Evolutionary conservation across 37 sponge, comb jelly and placozoan genomes (phyloP).

Genomic region (Corticium candelabrum): DNA sequence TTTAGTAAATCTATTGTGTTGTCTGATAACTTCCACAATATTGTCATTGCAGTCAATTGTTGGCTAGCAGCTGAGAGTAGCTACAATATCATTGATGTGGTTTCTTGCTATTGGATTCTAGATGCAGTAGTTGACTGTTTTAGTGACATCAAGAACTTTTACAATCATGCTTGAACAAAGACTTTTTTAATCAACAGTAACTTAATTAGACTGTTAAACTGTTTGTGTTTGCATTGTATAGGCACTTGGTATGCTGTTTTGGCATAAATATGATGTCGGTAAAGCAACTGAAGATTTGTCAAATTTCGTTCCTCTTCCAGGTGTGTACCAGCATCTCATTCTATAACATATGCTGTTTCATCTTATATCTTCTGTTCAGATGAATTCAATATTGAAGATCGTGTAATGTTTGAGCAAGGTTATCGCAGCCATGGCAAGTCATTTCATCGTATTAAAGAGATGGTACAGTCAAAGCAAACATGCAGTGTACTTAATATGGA

Average conservation of each 20-base stretch:
- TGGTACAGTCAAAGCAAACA: not conserved
- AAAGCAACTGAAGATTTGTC: constrained; percentile 51
- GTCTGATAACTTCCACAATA: too few relatives aligned
- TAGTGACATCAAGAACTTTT: too few relatives aligned
- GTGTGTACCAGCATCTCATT: constrained; percentile 13
- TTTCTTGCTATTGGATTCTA: too few relatives aligned
- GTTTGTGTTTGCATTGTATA: constrained; percentile 14
- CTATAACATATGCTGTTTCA: not conserved
- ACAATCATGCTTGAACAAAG: not conserved
- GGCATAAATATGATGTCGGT: constrained; percentile 47
- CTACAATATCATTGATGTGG: too few relatives aligned
- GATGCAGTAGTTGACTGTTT: not conserved
- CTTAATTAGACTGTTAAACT: not conserved
- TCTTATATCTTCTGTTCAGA: constrained; percentile 21
- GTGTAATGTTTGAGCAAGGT: constrained; percentile 75
- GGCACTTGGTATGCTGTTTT: constrained; percentile 76
- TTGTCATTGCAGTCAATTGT: too few relatives aligned
- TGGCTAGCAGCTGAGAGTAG: too few relatives aligned
- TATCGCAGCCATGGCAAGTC: constrained; percentile 69
- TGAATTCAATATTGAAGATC: constrained; percentile 74
- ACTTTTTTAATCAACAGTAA: not conserved
- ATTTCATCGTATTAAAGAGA: constrained; percentile 49
- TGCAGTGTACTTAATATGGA: not conserved
- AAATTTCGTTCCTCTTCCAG: constrained; percentile 67
- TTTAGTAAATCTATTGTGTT: too few relatives aligned